Percentiles rank a stretch among this genome's conserved stretches.
Evolutionary conservation across 2,888 invertebrate species (phyloP).

Genomic region (Drosophila nr. medialis): DNA sequence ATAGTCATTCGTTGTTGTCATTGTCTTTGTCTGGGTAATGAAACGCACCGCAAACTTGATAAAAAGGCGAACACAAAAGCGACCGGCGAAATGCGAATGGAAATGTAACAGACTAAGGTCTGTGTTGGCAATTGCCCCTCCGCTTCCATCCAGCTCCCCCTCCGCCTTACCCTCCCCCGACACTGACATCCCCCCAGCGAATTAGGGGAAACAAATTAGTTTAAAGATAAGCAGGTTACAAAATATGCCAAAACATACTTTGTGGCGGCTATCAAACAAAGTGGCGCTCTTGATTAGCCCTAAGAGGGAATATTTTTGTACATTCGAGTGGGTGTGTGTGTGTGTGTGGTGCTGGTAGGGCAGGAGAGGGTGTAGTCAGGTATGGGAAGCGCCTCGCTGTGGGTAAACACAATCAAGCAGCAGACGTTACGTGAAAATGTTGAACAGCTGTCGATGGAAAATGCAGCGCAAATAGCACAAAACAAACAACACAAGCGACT

Average conservation of each 20-base stretch:
- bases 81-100: constrained; percentile 27
- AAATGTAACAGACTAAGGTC: constrained; percentile 26
- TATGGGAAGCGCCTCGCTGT: constrained; percentile 7
- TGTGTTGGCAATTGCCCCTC: background rate
- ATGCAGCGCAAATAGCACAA: constrained; percentile 62
- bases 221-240: constrained; percentile 80
- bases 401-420: constrained; percentile 73
- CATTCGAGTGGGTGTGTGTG: background rate
- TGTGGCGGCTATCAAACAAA: constrained; percentile 61
- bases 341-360: background rate
- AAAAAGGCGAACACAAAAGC: constrained; percentile 54
- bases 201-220: constrained; percentile 71
- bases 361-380: constrained; percentile 1
- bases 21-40: constrained; percentile 52
- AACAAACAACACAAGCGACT: constrained; percentile 37
- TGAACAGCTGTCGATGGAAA: constrained; percentile 77
- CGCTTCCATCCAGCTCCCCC: background rate
- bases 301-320: constrained; percentile 36
- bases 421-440: constrained; percentile 71
- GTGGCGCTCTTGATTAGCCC: constrained; percentile 76
- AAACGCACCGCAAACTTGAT: constrained; percentile 69
- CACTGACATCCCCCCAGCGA: background rate
- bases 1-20: constrained; percentile 57
- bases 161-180: background rate
- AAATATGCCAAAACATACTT: constrained; percentile 76